Evolutionary conservation across 2,113 vertebrate genomes (phyloP).

Genomic region (Amblyornis subalaris): DNA sequence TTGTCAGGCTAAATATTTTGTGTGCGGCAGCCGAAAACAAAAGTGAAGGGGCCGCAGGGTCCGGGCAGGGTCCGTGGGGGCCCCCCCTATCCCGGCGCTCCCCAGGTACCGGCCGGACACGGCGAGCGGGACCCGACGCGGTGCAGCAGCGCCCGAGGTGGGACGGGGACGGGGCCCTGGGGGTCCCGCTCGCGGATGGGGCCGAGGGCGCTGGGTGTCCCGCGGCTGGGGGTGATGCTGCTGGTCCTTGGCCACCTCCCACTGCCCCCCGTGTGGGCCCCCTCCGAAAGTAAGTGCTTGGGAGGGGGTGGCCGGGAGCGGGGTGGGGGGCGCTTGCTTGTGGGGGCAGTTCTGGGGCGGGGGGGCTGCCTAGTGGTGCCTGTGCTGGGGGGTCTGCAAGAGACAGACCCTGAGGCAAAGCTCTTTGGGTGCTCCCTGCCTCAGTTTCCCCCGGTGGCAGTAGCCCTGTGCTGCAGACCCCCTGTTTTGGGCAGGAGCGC

Average conservation of each 20-base stretch:
- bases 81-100: background rate
- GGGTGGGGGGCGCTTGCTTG: no score
- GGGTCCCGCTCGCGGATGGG: background rate
- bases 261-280: background rate
- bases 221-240: background rate
- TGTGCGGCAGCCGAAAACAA: constrained; percentile 12
- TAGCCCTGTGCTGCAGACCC: accelerated
- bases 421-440: background rate
- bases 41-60: background rate
- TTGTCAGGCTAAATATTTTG: constrained; percentile 67
- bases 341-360: no score
- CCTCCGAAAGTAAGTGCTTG: background rate
- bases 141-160: background rate
- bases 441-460: background rate
- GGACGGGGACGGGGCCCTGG: background rate
- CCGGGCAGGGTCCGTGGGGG: background rate
- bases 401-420: accelerated
- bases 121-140: background rate
- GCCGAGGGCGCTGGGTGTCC: background rate
- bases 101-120: background rate
- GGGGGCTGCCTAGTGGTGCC: background rate
- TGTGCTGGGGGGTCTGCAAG: background rate
- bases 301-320: background rate
- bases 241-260: background rate
- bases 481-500: background rate